phyloP scores from a whole-genome alignment of 2,888 invertebrate genomes.

The Agriopis marginaria region DNA sequence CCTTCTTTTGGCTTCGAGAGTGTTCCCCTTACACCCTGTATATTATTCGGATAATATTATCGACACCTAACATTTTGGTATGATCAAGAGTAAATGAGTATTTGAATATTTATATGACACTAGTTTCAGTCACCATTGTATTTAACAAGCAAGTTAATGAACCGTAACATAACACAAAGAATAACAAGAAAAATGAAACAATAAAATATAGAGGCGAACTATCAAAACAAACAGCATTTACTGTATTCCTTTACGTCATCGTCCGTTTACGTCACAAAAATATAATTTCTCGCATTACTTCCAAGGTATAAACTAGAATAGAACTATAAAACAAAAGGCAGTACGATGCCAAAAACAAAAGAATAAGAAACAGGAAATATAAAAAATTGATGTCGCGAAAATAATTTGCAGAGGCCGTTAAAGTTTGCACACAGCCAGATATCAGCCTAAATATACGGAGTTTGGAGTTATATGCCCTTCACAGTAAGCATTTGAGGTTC shows the following conservation, averaged over 20 bases:
- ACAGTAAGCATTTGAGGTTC: conserved; percentile 43
- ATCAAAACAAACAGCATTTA: conserved; percentile 25
- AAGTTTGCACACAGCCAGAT: conserved; percentile 47
- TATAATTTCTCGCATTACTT: conserved; percentile 33
- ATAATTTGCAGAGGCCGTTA: conserved; percentile 60
- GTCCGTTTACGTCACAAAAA: conserved; percentile 25
- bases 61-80: not conserved
- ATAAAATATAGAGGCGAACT: conserved; percentile 3
- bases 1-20: no score
- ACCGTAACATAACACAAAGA: not conserved
- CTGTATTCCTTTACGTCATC: conserved; percentile 18
- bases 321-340: conserved; percentile 43
- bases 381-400: conserved; percentile 62
- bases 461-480: conserved; percentile 56
- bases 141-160: not conserved
- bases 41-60: not conserved
- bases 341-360: conserved; percentile 50
- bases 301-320: conserved; percentile 38
- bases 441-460: conserved; percentile 46
- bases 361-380: conserved; percentile 54
- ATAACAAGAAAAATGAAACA: conserved; percentile 3
- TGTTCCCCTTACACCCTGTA: no score
- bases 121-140: no score
- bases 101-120: no score
- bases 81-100: not conserved